Percentiles rank a stretch among this genome's conserved stretches.
phyloP scores from a whole-genome alignment of 2,797 vertebrate species.

The Chromobotia macracanthus region DNA sequence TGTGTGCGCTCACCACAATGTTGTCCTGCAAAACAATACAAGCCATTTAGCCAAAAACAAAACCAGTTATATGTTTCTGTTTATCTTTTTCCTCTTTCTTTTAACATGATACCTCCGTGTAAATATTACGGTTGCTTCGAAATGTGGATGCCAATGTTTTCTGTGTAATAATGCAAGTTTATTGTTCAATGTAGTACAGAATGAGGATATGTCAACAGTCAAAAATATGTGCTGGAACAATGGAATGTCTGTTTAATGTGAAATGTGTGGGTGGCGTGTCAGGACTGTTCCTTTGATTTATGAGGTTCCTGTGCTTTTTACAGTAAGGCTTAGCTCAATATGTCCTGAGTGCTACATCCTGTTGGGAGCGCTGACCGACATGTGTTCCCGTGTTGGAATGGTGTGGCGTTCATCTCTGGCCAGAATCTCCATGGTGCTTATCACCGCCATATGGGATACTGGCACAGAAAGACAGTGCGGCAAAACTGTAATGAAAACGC shows the following conservation, averaged over 20 bases:
- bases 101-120: neutral
- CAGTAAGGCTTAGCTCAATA: conserved; percentile 57
- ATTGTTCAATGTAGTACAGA: conserved; percentile 46
- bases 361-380: conserved; percentile 61
- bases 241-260: conserved; percentile 62
- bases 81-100: conserved; percentile 37
- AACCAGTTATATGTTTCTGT: conserved; percentile 23
- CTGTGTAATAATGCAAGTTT: conserved; percentile 53
- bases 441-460: conserved; percentile 72
- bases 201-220: conserved; percentile 58
- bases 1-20: neutral
- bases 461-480: conserved; percentile 63
- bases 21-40: conserved; percentile 25
- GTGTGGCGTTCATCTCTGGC: conserved; percentile 57
- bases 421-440: conserved; percentile 66
- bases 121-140: conserved; percentile 36
- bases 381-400: conserved; percentile 66
- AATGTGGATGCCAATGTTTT: conserved; percentile 34
- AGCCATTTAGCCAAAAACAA: conserved; percentile 5
- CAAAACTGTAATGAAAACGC: conserved; percentile 67
- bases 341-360: conserved; percentile 58
- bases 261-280: conserved; percentile 59
- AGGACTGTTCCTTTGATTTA: conserved; percentile 60
- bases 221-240: conserved; percentile 56
- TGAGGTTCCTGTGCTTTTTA: conserved; percentile 60